Conservation (phyloP, 2,888 invertebrate species). For the Serripes groenlandicus region DNA sequence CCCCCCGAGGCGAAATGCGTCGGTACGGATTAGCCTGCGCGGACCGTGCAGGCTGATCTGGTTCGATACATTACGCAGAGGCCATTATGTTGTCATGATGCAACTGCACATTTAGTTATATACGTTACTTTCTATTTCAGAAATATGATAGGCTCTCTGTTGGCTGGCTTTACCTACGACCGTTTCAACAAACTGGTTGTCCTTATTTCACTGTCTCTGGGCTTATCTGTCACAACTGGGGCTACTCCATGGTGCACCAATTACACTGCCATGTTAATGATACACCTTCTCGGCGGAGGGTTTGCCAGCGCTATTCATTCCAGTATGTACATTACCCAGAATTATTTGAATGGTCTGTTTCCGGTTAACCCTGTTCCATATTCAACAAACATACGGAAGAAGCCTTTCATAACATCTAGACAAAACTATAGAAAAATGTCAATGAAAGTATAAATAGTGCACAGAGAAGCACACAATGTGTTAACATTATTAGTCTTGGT, state of each 20-base stretch:
- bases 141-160: conserved; percentile 3
- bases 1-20: too few species aligned
- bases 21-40: too few species aligned
- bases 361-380: background rate
- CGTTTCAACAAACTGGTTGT: background rate
- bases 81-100: too few species aligned
- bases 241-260: conserved; percentile 5
- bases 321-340: background rate
- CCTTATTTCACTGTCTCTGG: background rate
- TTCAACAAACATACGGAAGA: background rate
- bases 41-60: too few species aligned
- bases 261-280: background rate
- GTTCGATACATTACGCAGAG: too few species aligned
- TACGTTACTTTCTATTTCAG: background rate
- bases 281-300: conserved; percentile 4
- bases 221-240: background rate
- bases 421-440: background rate
- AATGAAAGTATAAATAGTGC: too few species aligned
- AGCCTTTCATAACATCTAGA: background rate
- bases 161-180: conserved; percentile 2
- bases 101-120: too few species aligned
- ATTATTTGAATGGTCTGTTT: background rate
- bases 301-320: background rate
- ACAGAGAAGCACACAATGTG: too few species aligned
- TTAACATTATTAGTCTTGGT: background rate